phyloP scores from a whole-genome alignment of 2,888 invertebrate species.

The Podotricha telesiphe region DNA sequence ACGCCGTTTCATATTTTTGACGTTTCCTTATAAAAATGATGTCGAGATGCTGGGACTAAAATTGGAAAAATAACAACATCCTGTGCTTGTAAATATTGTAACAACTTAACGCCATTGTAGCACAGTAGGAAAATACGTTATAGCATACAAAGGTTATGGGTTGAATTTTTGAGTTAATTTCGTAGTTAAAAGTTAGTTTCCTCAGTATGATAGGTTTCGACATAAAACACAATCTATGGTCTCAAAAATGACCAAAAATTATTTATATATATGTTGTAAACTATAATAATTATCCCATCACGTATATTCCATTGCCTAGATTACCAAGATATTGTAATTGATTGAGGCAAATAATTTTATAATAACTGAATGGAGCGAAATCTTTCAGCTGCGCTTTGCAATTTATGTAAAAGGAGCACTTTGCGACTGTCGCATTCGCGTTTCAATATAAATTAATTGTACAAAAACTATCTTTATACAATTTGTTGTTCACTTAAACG shows the following conservation, averaged over 20 bases:
- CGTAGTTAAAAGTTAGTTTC: too few relatives aligned
- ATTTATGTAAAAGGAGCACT: conserved; percentile 23
- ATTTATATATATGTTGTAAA: not conserved
- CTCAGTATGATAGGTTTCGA: too few relatives aligned
- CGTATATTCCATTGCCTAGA: not conserved
- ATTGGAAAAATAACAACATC: not conserved
- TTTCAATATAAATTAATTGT: conserved; percentile 16
- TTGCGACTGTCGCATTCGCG: conserved; percentile 8
- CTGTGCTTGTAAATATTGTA: not conserved
- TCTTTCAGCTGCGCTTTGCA: conserved; percentile 12
- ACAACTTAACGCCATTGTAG: not conserved
- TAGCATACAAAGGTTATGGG: too few relatives aligned
- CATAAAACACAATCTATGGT: too few relatives aligned
- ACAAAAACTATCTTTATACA: conserved; percentile 7
- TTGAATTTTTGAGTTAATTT: too few relatives aligned
- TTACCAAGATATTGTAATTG: not conserved
- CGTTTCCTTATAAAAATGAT: conserved; percentile 1
- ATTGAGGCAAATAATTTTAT: conserved; percentile 13
- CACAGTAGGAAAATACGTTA: not conserved
- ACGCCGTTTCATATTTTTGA: not conserved
- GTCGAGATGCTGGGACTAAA: not conserved
- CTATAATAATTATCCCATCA: not conserved
- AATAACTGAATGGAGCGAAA: conserved; percentile 15
- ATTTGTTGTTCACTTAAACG: conserved; percentile 9
- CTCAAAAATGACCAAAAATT: too few relatives aligned